Percentiles rank a stretch among this genome's conserved stretches.
These are phyloP conservation scores for Paedocypris micromegethes DNA, from an alignment of 2,797 vertebrate genomes.

Conservation along the genomic window DNA sequence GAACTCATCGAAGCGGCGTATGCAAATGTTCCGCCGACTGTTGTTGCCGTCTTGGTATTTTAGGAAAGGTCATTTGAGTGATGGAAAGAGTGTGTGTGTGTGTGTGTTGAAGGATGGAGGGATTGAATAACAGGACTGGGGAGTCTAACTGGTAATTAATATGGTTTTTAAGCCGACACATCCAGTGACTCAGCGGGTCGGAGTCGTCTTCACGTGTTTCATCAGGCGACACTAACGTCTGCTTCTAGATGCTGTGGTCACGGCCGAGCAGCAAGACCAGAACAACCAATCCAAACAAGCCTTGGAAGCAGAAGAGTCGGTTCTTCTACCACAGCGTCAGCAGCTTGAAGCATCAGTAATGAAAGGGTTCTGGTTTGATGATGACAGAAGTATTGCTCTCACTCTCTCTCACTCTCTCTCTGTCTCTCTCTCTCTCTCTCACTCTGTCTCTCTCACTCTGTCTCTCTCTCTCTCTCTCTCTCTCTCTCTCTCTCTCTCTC, in stretches of 20 bases:
- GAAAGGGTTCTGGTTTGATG: too few species aligned
- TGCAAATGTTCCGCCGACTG: constrained; percentile 30
- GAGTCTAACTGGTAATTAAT: constrained; percentile 61
- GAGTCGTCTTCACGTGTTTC: constrained; percentile 41
- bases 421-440: too few species aligned
- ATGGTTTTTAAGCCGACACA: constrained; percentile 60
- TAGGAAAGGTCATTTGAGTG: constrained; percentile 36
- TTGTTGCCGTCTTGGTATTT: constrained; percentile 31
- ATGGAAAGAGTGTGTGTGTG: constrained; percentile 35
- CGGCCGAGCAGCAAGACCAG: constrained; percentile 38
- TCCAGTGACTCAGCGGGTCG: constrained; percentile 41
- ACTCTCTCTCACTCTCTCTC: too few species aligned
- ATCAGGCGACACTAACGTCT: constrained; percentile 25
- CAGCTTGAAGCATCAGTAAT: too few species aligned
- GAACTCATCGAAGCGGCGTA: constrained; percentile 27
- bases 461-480: too few species aligned
- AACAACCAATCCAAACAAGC: constrained; percentile 15
- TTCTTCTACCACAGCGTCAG: too few species aligned
- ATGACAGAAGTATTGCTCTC: too few species aligned
- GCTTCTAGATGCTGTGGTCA: constrained; percentile 37
- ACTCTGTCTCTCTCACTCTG: too few species aligned
- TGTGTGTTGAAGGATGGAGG: constrained; percentile 55
- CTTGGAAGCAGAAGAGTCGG: neutral
- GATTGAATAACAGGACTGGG: constrained; percentile 64
- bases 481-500: too few species aligned